phyloP scores from a whole-genome alignment of 64 coral and sea anemone species.

The Montipora foliosa region DNA sequence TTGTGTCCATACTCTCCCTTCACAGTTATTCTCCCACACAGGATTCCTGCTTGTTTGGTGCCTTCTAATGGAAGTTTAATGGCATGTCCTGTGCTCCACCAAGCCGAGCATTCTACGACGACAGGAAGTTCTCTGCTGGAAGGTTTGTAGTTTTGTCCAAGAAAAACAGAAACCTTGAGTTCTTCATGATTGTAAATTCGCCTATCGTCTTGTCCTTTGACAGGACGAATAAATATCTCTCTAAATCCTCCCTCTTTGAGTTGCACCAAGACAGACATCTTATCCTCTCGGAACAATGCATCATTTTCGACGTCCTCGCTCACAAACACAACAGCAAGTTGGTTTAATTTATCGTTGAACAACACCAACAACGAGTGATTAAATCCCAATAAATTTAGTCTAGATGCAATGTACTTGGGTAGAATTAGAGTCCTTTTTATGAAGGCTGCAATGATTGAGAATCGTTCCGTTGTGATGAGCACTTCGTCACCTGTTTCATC shows the following conservation, averaged over 20 bases:
- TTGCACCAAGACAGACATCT: conserved; percentile 6
- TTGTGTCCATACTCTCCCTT: not conserved
- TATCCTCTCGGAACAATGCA: conserved; percentile 23
- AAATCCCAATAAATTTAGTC: conserved; percentile 23
- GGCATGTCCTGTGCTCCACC: conserved; percentile 58
- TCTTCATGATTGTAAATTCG: conserved; percentile 46
- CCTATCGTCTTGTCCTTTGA: not conserved
- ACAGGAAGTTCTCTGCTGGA: not conserved
- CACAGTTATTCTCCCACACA: conserved; percentile 8
- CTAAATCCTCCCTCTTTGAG: conserved; percentile 29
- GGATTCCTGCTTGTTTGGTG: not conserved
- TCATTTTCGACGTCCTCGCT: conserved; percentile 51
- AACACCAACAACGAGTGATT: conserved; percentile 22
- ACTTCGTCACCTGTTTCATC: not conserved
- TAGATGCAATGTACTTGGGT: conserved; percentile 8
- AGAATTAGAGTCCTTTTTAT: conserved; percentile 10
- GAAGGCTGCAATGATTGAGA: conserved; percentile 8
- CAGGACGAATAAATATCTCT: conserved; percentile 15
- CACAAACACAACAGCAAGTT: conserved; percentile 45
- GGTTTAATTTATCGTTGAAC: not conserved
- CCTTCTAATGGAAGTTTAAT: conserved; percentile 23
- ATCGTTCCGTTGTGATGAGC: not conserved
- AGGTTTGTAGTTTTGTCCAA: conserved; percentile 52
- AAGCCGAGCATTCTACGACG: conserved; percentile 19
- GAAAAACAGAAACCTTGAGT: not conserved